Conservation (phyloP, 2,797 vertebrate genomes). For the Ctenopoma kingsleyae region DNA sequence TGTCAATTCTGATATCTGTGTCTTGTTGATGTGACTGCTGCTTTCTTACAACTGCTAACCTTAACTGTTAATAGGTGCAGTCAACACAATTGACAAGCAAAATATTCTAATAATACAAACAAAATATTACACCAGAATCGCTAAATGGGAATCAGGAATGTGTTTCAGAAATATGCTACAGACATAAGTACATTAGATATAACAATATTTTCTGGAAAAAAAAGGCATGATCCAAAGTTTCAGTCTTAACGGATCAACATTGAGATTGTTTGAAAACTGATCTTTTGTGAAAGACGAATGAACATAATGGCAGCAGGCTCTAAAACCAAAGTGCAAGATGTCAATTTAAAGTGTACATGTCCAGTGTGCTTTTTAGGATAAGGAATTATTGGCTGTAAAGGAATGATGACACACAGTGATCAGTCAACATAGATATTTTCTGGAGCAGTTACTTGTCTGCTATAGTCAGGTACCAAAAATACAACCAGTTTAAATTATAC, state of each 20-base stretch:
- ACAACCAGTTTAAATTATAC: conserved; percentile 77
- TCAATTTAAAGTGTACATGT: conserved; percentile 74
- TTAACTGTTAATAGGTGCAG: conserved; percentile 27
- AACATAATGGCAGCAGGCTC: conserved; percentile 75
- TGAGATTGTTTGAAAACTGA: conserved; percentile 42
- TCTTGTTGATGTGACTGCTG: conserved; percentile 15
- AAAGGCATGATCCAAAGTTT: conserved; percentile 20
- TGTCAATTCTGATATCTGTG: conserved; percentile 15
- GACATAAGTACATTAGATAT: conserved; percentile 25
- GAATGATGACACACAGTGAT: conserved; percentile 76
- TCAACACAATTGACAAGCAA: conserved; percentile 43
- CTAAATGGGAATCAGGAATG: conserved; percentile 42
- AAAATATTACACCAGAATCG: conserved; percentile 42
- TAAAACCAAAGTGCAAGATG: conserved; percentile 82
- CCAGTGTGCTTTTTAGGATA: conserved; percentile 79
- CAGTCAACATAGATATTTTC: conserved; percentile 59
- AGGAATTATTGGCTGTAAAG: conserved; percentile 68
- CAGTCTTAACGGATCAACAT: conserved; percentile 36
- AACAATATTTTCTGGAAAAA: conserved; percentile 4
- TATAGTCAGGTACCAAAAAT: conserved; percentile 77
- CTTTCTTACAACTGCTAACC: conserved; percentile 20
- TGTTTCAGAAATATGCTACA: conserved; percentile 27
- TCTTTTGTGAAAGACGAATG: conserved; percentile 50
- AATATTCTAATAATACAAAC: conserved; percentile 32
- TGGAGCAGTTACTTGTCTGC: conserved; percentile 60